These are phyloP conservation scores for Linepithema humile DNA, from an alignment of 1,140 invertebrate species.

Conservation along the genomic window DNA sequence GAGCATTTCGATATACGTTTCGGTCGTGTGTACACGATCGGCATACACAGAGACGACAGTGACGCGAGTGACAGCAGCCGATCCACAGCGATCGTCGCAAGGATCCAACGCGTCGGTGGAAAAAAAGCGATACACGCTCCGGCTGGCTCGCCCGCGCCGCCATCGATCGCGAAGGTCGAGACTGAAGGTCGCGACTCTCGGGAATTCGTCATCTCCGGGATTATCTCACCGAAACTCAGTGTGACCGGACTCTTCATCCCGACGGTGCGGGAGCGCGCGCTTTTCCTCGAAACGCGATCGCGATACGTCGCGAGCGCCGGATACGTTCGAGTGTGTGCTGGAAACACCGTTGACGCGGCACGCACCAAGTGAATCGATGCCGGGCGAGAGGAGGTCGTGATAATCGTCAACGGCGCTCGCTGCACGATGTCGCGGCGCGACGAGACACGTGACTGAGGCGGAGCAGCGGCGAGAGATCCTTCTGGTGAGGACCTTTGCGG, in stretches of 20 bases:
- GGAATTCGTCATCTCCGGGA: not conserved
- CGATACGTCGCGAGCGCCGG: not conserved
- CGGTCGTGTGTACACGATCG: not conserved
- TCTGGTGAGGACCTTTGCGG: constrained; percentile 20
- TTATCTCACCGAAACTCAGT: not conserved
- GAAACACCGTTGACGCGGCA: not conserved
- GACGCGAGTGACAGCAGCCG: constrained; percentile 50
- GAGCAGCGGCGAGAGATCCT: not conserved
- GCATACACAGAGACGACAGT: too few species aligned
- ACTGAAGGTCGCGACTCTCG: constrained; percentile 53
- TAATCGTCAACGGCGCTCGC: constrained; percentile 19
- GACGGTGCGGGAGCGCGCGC: not conserved
- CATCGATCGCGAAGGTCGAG: constrained; percentile 62
- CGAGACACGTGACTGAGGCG: constrained; percentile 61
- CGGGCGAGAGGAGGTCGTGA: constrained; percentile 28
- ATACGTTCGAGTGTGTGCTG: not conserved
- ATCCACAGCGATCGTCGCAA: constrained; percentile 2
- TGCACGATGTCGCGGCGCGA: constrained; percentile 61
- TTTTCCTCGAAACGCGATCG: not conserved
- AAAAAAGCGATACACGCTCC: not conserved
- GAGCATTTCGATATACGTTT: not conserved
- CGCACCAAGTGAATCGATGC: constrained; percentile 61
- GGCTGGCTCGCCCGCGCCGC: constrained; percentile 32
- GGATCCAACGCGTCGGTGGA: not conserved
- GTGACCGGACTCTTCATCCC: not conserved